Evolutionary conservation across 2,113 vertebrate species (phyloP).

Genomic region (Delphinapterus leucas): DNA sequence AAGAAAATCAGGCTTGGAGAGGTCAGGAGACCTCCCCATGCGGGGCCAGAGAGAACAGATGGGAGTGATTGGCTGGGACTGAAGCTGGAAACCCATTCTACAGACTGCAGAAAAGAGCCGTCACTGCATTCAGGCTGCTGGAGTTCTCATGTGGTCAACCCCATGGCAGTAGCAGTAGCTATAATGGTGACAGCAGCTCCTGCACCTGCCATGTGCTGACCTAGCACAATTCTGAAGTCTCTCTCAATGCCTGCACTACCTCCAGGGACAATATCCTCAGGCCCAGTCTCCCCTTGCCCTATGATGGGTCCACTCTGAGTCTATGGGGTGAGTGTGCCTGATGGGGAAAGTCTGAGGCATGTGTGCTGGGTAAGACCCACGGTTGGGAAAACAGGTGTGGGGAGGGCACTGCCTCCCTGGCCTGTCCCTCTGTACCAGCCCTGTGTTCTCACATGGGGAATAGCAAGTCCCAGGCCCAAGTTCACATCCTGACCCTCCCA

Average conservation of each 20-base stretch:
- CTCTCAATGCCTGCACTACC: not conserved
- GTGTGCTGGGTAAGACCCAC: not conserved
- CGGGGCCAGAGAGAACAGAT: not conserved
- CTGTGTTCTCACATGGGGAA: too few relatives aligned
- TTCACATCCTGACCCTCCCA: not conserved
- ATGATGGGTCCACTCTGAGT: not conserved
- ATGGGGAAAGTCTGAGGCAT: too few relatives aligned
- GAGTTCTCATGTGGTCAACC: rapidly evolving
- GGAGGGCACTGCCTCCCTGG: not conserved
- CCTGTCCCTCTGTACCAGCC: not conserved
- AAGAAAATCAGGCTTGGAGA: not conserved
- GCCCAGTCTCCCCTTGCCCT: not conserved
- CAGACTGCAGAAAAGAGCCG: not conserved
- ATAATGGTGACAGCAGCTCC: not conserved
- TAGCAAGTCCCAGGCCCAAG: too few relatives aligned
- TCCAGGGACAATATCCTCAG: not conserved
- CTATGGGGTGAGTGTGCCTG: not conserved
- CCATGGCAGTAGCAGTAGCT: not conserved
- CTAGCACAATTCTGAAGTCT: not conserved
- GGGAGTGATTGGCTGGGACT: not conserved
- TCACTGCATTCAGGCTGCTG: rapidly evolving
- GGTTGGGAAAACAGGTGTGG: too few relatives aligned
- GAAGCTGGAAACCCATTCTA: not conserved
- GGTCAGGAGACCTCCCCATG: too few relatives aligned
- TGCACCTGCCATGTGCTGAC: rapidly evolving